A percentile compares a stretch with the other conserved stretches of the same genome.
phyloP scores from a whole-genome alignment of 2,797 vertebrate species.

The Phaenicophaeus curvirostris region DNA sequence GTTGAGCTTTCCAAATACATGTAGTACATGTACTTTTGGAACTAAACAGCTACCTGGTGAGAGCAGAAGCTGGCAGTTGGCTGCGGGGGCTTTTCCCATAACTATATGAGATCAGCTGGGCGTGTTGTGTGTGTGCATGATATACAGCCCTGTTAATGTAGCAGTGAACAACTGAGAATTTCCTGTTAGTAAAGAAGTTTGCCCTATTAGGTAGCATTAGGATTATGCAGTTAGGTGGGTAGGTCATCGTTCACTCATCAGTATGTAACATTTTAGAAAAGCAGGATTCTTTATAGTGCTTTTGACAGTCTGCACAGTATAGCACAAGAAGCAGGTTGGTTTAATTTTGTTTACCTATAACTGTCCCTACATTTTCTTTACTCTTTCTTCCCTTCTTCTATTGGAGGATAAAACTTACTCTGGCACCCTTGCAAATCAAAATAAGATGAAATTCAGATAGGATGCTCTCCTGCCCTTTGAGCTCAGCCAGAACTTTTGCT shows the following conservation, averaged over 20 bases:
- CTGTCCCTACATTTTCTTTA: constrained; percentile 14
- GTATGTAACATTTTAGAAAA: background rate
- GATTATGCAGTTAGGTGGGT: background rate
- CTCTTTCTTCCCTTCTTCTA: background rate
- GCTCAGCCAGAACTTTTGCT: background rate
- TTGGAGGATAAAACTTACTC: constrained; percentile 3
- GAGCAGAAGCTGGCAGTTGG: background rate
- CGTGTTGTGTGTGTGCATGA: background rate
- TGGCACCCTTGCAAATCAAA: constrained; percentile 9
- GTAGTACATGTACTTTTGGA: background rate
- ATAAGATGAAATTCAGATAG: constrained; percentile 35
- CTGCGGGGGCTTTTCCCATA: background rate
- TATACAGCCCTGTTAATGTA: background rate
- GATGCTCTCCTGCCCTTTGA: background rate
- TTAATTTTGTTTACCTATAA: constrained; percentile 48
- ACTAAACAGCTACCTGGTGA: background rate
- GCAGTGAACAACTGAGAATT: background rate
- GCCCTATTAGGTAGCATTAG: background rate
- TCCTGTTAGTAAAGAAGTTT: background rate
- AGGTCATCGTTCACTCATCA: background rate
- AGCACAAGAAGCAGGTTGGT: constrained; percentile 23
- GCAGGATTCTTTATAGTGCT: background rate
- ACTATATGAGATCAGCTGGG: background rate
- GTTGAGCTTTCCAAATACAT: background rate
- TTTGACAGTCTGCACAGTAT: background rate